phyloP scores from a whole-genome alignment of 2,888 invertebrate species.

The Drosophila lacicola region DNA sequence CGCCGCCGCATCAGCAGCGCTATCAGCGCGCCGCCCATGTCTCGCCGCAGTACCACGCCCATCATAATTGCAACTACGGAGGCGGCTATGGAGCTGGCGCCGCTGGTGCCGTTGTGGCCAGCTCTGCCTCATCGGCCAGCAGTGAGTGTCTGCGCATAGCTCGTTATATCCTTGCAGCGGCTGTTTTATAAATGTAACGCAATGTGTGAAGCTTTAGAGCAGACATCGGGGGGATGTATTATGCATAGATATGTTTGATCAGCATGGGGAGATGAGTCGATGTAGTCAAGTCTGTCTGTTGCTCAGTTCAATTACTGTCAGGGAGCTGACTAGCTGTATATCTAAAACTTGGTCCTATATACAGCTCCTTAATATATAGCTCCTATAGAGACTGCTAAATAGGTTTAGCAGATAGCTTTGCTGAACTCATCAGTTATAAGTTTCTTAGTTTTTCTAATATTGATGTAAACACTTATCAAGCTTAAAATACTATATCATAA shows the following conservation, averaged over 20 bases:
- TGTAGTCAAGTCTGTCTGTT: background rate
- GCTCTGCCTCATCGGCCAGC: slow-evolving; percentile 70
- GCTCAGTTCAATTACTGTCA: too few species aligned
- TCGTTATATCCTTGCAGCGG: background rate
- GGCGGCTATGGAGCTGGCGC: slow-evolving; percentile 60
- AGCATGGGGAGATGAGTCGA: background rate
- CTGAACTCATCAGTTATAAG: too few species aligned
- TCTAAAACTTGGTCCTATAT: too few species aligned
- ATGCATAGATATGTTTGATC: background rate
- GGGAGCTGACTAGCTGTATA: too few species aligned
- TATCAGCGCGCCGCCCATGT: slow-evolving; percentile 84
- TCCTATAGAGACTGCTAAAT: too few species aligned
- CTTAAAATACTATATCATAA: too few species aligned
- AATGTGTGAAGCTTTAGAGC: background rate
- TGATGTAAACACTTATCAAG: too few species aligned
- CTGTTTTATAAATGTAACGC: background rate
- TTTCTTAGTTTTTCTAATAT: too few species aligned
- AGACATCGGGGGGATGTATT: background rate
- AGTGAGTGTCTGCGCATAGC: slow-evolving; percentile 73
- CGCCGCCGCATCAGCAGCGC: slow-evolving; percentile 90
- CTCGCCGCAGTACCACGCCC: slow-evolving; percentile 85
- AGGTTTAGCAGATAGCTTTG: too few species aligned
- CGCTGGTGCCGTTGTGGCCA: slow-evolving; percentile 56
- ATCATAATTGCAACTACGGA: slow-evolving; percentile 84
- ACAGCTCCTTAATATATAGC: too few species aligned